A percentile compares a stretch with the other conserved stretches of the same genome.
Conservation (phyloP, 2,888 invertebrate species). For the Achlya flavicornis region DNA sequence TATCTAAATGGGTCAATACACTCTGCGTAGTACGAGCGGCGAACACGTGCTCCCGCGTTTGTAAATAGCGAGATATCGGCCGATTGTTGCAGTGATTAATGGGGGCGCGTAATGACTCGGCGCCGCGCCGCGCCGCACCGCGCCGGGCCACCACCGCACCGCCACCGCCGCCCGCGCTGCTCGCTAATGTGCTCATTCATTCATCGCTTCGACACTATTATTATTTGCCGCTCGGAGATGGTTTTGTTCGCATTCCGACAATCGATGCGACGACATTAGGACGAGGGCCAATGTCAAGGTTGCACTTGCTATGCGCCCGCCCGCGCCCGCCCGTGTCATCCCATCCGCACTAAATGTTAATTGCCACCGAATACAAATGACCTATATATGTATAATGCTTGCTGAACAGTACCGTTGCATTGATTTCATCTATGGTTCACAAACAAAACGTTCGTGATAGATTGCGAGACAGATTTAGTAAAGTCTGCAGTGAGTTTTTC, state of each 20-base stretch:
- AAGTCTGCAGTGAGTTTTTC: too few relatives aligned
- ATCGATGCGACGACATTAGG: constrained; percentile 76
- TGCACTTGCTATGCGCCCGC: constrained; percentile 73
- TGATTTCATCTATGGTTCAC: background rate
- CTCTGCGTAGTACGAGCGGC: constrained; percentile 81
- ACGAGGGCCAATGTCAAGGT: constrained; percentile 79
- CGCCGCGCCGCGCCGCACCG: constrained; percentile 39
- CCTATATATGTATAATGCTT: constrained; percentile 32
- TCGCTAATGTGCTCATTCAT: constrained; percentile 81
- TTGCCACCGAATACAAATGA: constrained; percentile 56
- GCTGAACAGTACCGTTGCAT: constrained; percentile 11
- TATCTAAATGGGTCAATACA: constrained; percentile 85
- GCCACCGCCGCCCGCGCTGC: constrained; percentile 63
- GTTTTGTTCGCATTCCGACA: constrained; percentile 75
- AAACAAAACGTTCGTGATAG: too few relatives aligned
- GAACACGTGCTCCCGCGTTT: constrained; percentile 83
- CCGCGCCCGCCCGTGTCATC: constrained; percentile 27
- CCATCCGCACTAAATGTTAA: constrained; percentile 60
- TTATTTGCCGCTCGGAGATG: constrained; percentile 72
- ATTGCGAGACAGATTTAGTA: too few relatives aligned
- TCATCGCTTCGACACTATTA: constrained; percentile 79
- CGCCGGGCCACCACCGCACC: constrained; percentile 25
- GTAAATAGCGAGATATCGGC: constrained; percentile 84
- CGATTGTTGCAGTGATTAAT: constrained; percentile 84
- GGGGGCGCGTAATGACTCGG: constrained; percentile 82